Evolutionary conservation across 2,113 vertebrate genomes (phyloP), one percentile per base, ranked within the genome.

Genomic region (Pimephales promelas): DNA sequence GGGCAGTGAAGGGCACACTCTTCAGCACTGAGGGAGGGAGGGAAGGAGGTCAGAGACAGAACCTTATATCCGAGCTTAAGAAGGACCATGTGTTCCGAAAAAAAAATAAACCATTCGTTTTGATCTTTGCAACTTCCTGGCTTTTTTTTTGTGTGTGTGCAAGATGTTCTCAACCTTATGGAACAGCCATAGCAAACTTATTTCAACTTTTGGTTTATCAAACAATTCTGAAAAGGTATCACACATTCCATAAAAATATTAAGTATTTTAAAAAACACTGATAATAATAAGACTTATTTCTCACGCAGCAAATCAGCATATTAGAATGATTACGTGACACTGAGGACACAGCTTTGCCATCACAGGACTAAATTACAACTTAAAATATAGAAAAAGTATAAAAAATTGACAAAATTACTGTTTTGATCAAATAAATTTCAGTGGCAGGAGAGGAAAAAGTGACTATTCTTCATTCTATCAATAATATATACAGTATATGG

Each of bases 1-100:
- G 97, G 91, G 97, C 97, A 88, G 96, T 97, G 95, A 99, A 98
- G 90, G 97, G 97, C 89, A 98, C 97, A 86, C 97, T 99, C 97
- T 99, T 99, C 96, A 99, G 92, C 89, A 96, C 97, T 97, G 94
- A 73, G 92, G 90, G 90, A 87, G 90, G 86, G 90, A 89, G 89
- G 91, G 87, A 81, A 90, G 83, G 52, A 89, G 92, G 84, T 62
- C 83, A 94, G 89, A 91, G 81, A 94, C 88, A 94, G 92, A 94
- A 93, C 78, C 90, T 95, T 93, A 95, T 85, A 94, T 86, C 89
- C 82, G 88, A 88, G 62, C 79, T 77, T 40, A 71, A 16, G 34
- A 36, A 71, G 26, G 26, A 81, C 47, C 31, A 22, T 49, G 26
- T 40, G n/a, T 70, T 56, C 40, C 28, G 28, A 43, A 43, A 62